Conservation (phyloP, 2,888 invertebrate genomes). For the Melinaea menophilus region DNA sequence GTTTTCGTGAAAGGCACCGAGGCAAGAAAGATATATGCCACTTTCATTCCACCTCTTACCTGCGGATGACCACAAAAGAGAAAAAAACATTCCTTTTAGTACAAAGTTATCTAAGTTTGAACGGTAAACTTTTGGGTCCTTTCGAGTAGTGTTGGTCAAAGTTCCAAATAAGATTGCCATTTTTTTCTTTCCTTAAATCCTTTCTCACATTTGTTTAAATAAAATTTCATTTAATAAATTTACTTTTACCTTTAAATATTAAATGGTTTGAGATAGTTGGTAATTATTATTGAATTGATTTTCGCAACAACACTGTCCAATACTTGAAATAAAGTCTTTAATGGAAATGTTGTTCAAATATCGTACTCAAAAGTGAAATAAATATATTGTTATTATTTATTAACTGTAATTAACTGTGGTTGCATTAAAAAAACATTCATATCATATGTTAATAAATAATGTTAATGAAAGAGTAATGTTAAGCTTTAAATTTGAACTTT, state of each 20-base stretch:
- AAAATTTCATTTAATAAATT: neutral
- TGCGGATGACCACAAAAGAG: slow-evolving; percentile 34
- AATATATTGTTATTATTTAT: no score
- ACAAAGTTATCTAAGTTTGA: slow-evolving; percentile 32
- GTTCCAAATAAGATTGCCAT: slow-evolving; percentile 32
- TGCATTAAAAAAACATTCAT: no score
- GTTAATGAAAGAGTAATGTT: no score
- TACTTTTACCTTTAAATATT: neutral
- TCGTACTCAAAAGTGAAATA: no score
- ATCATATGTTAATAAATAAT: no score
- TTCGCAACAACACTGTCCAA: no score
- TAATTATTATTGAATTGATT: no score
- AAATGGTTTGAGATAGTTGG: no score
- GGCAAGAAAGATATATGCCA: slow-evolving; percentile 36
- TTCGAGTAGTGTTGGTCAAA: slow-evolving; percentile 28
- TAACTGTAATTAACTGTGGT: no score
- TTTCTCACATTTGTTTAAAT: slow-evolving; percentile 1
- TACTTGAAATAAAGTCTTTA: no score
- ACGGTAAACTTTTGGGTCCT: slow-evolving; percentile 29
- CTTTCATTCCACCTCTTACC: slow-evolving; percentile 33
- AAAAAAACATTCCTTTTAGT: slow-evolving; percentile 26
- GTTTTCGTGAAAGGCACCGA: slow-evolving; percentile 32
- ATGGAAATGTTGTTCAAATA: no score
- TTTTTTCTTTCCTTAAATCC: slow-evolving; percentile 19
- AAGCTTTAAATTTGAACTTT: no score